Evolutionary conservation across 2,888 invertebrate species (phyloP).

Genomic region (Leptura quadrifasciata): DNA sequence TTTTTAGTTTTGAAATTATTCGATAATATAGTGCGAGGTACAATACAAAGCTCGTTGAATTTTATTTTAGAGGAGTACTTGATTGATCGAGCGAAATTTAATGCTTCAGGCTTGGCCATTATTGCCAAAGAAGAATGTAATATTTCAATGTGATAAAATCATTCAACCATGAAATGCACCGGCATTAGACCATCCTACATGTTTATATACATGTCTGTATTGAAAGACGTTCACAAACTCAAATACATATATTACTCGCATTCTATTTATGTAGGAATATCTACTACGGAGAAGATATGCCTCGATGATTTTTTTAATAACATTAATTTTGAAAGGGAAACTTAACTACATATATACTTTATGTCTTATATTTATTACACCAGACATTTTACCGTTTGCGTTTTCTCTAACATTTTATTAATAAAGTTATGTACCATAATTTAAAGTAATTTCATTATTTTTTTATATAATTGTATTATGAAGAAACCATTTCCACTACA

Average conservation of each 20-base stretch:
- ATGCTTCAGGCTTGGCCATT: no score
- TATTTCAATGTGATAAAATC: no score
- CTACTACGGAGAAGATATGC: not conserved
- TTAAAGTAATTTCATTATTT: not conserved
- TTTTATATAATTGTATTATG: not conserved
- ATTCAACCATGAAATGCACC: not conserved
- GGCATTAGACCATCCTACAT: not conserved
- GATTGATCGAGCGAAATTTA: no score
- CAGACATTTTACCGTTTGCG: not conserved
- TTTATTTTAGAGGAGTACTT: no score
- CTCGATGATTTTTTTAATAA: not conserved
- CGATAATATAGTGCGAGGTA: no score
- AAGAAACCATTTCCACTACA: not conserved
- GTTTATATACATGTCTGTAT: not conserved
- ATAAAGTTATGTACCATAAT: not conserved
- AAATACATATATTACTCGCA: not conserved
- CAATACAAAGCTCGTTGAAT: no score
- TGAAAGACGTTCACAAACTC: not conserved
- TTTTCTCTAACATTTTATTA: slow-evolving; percentile 1
- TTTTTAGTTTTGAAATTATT: no score
- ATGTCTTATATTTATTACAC: not conserved
- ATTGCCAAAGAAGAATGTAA: no score
- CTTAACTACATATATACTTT: not conserved
- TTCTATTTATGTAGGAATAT: not conserved
- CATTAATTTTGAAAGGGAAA: not conserved